Evolutionary conservation across 2,113 vertebrate genomes (phyloP).

Genomic region (Rostratula benghalensis): DNA sequence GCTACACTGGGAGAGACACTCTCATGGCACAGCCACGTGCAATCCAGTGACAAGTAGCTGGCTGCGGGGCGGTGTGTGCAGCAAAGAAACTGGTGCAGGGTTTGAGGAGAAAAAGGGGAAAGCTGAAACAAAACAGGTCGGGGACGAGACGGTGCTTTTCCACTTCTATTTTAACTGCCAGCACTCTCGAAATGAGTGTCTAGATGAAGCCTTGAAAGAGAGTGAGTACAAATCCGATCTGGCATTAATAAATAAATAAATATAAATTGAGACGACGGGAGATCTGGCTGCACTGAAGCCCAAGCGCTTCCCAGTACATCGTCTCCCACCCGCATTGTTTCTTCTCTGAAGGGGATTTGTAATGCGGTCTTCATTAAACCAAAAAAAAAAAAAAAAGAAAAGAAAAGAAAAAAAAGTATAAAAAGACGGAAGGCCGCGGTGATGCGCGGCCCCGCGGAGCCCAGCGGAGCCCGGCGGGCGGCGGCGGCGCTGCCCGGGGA

Average conservation of each 20-base stretch:
- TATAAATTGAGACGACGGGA: background rate
- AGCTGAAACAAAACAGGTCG: background rate
- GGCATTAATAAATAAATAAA: background rate
- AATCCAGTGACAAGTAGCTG: background rate
- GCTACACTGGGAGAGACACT: rapidly evolving
- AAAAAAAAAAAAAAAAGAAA: background rate
- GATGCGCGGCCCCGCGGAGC: background rate
- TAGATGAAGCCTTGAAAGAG: background rate
- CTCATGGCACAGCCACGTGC: background rate
- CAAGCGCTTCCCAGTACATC: background rate
- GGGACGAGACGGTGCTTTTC: background rate
- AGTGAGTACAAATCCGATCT: background rate
- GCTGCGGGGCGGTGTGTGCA: background rate
- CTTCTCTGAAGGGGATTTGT: background rate
- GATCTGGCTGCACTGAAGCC: background rate
- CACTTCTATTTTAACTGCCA: background rate
- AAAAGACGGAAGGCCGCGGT: too few species aligned
- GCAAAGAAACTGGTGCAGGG: background rate
- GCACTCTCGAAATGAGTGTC: background rate
- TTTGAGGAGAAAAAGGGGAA: background rate
- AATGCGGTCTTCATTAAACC: background rate
- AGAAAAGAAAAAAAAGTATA: too few species aligned
- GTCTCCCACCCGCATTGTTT: background rate
- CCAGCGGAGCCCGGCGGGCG: too few species aligned
- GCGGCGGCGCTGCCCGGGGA: background rate